Percentiles rank a stretch among this genome's conserved stretches.
Evolutionary conservation across 2,888 invertebrate genomes (phyloP).

Genomic region (Pyrochroa serraticornis): DNA sequence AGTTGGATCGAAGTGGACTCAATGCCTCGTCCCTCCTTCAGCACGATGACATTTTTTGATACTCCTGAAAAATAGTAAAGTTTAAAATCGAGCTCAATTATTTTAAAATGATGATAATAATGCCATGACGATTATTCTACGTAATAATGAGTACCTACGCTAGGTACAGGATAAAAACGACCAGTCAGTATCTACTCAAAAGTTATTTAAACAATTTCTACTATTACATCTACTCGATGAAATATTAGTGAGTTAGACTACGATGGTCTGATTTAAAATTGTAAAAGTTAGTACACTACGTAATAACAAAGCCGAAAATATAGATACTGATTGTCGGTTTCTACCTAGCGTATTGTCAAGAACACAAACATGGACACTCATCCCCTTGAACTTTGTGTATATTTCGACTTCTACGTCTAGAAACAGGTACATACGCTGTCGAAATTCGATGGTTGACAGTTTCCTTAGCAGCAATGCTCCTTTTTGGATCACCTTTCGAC

Average conservation of each 20-base stretch:
- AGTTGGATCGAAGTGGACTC: constrained; percentile 19
- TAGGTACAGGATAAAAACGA: constrained; percentile 31
- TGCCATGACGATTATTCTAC: constrained; percentile 16
- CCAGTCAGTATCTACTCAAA: neutral
- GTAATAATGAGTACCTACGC: constrained; percentile 36
- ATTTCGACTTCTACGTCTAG: constrained; percentile 49
- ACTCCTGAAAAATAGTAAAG: constrained; percentile 46
- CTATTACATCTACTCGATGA: constrained; percentile 16
- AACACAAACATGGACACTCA: constrained; percentile 57
- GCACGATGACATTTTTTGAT: constrained; percentile 51
- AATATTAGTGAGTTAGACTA: constrained; percentile 18
- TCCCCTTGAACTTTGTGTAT: constrained; percentile 43
- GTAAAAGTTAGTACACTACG: neutral
- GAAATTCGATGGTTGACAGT: constrained; percentile 52
- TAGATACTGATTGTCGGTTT: constrained; percentile 43
- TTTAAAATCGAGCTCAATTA: constrained; percentile 17
- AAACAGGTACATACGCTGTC: constrained; percentile 58
- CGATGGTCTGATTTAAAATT: constrained; percentile 1
- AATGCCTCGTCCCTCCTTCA: constrained; percentile 42
- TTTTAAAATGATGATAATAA: constrained; percentile 7
- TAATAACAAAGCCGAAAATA: constrained; percentile 2
- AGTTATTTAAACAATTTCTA: constrained; percentile 9
- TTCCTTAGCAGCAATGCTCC: constrained; percentile 40
- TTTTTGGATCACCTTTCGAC: constrained; percentile 35
- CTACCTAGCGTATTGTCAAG: constrained; percentile 57